These are phyloP conservation scores for Temnothorax ravouxi DNA, from an alignment of 2,888 invertebrate species.

Conservation along the genomic window DNA sequence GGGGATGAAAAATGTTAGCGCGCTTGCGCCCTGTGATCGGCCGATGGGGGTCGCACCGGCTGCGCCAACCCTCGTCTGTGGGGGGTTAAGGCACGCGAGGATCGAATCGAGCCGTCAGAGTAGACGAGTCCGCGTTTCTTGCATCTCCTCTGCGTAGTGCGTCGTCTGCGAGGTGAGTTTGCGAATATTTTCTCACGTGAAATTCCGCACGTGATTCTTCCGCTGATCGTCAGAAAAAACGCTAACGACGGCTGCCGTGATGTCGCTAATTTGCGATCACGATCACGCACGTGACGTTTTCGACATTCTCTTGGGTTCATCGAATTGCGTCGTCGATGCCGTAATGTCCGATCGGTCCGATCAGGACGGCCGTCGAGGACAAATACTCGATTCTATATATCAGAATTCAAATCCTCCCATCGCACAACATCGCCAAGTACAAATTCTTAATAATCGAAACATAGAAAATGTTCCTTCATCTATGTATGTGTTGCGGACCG, in stretches of 20 bases:
- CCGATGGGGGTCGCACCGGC: conserved; percentile 24
- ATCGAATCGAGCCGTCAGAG: conserved; percentile 78
- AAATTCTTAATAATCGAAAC: neutral
- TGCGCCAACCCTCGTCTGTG: conserved; percentile 40
- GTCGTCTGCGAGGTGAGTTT: conserved; percentile 54
- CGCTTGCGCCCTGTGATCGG: conserved; percentile 63
- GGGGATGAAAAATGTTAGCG: conserved; percentile 59
- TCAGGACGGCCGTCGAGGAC: neutral
- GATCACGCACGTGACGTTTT: neutral
- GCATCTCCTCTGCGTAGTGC: conserved; percentile 48
- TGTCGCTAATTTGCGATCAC: neutral
- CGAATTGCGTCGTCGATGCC: neutral
- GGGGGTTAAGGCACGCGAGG: conserved; percentile 75
- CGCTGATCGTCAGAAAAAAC: neutral
- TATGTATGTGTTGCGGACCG: neutral
- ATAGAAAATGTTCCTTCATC: neutral
- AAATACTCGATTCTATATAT: neutral
- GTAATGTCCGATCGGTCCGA: neutral
- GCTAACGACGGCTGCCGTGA: neutral
- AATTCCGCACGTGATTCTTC: neutral
- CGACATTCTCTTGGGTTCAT: neutral
- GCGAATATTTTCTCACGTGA: neutral
- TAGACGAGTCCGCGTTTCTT: conserved; percentile 69
- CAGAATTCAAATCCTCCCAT: neutral
- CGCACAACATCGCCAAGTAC: neutral